Conservation (phyloP, 2,888 invertebrate species). For the Dioctria rufipes region DNA sequence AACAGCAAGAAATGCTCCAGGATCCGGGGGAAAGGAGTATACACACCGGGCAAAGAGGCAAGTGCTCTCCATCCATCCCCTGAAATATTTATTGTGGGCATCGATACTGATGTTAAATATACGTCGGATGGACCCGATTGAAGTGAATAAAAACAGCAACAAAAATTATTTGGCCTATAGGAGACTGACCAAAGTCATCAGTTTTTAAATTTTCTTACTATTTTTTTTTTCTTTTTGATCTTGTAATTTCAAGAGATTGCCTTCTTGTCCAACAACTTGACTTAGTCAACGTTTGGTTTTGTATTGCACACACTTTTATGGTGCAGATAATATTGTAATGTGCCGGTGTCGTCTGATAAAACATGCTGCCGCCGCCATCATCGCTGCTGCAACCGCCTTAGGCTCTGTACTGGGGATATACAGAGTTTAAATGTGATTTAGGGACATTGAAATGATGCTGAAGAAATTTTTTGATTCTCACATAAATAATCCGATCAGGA, state of each 20-base stretch:
- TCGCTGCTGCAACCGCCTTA: slow-evolving; percentile 29
- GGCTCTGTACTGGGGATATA: slow-evolving; percentile 14
- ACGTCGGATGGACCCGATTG: slow-evolving; percentile 45
- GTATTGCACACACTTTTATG: slow-evolving; percentile 36
- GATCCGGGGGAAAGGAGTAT: background rate
- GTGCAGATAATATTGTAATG: slow-evolving; percentile 52
- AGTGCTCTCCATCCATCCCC: slow-evolving; percentile 44
- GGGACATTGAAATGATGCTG: slow-evolving; percentile 19
- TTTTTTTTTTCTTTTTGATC: background rate
- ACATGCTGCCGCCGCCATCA: slow-evolving; percentile 43
- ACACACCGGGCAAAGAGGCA: background rate
- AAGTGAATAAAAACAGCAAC: slow-evolving; percentile 30
- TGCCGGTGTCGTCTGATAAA: slow-evolving; percentile 45
- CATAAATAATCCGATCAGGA: slow-evolving; percentile 46
- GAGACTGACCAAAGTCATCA: slow-evolving; percentile 44
- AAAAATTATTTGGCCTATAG: slow-evolving; percentile 49
- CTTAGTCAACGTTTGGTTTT: slow-evolving; percentile 23
- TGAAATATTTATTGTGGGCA: slow-evolving; percentile 51
- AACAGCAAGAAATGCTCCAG: slow-evolving; percentile 39
- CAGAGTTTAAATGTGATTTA: slow-evolving; percentile 46
- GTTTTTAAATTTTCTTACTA: slow-evolving; percentile 6
- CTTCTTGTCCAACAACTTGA: slow-evolving; percentile 7
- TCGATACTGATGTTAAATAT: slow-evolving; percentile 52
- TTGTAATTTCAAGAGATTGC: slow-evolving; percentile 37
- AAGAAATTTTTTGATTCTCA: slow-evolving; percentile 42